Conservation (phyloP, 2,888 invertebrate species). For the Nomada fabriciana region DNA sequence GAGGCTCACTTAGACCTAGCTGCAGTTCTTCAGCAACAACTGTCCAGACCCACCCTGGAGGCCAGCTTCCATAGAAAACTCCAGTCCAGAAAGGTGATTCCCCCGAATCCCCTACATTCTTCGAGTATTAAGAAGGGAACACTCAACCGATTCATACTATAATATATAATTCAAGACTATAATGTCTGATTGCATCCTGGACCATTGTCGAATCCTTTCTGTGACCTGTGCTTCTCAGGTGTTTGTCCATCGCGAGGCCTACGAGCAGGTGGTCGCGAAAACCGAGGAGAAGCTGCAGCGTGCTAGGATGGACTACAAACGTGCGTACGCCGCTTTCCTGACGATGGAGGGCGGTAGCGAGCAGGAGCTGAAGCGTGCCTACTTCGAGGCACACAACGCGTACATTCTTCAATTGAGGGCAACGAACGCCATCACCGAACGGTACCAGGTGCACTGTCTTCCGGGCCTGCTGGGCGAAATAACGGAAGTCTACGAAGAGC, state of each 20-base stretch:
- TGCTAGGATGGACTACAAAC: constrained; percentile 92
- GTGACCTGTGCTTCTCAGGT: constrained; percentile 81
- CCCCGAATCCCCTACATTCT: background rate
- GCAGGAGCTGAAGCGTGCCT: constrained; percentile 89
- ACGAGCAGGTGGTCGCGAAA: constrained; percentile 94
- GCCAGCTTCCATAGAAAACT: constrained; percentile 96
- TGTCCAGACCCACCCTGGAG: constrained; percentile 93
- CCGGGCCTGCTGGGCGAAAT: constrained; percentile 95
- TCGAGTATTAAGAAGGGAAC: background rate
- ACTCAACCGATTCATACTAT: no score
- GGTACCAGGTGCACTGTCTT: constrained; percentile 93
- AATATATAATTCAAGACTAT: background rate
- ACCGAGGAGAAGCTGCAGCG: constrained; percentile 94
- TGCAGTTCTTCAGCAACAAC: constrained; percentile 88
- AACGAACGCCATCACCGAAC: constrained; percentile 96
- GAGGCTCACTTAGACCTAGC: constrained; percentile 94
- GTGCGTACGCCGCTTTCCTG: constrained; percentile 92
- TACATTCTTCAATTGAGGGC: constrained; percentile 97
- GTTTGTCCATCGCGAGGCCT: constrained; percentile 95
- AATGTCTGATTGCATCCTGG: background rate
- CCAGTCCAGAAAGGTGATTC: constrained; percentile 91
- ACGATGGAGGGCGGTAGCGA: constrained; percentile 85
- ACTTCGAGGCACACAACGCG: constrained; percentile 96
- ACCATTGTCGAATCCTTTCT: background rate
- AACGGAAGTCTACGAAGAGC: constrained; percentile 96